Percentiles rank a stretch among this genome's conserved stretches.
Conservation (phyloP, 2,113 vertebrate genomes). For the Takifugu bimaculatus region DNA sequence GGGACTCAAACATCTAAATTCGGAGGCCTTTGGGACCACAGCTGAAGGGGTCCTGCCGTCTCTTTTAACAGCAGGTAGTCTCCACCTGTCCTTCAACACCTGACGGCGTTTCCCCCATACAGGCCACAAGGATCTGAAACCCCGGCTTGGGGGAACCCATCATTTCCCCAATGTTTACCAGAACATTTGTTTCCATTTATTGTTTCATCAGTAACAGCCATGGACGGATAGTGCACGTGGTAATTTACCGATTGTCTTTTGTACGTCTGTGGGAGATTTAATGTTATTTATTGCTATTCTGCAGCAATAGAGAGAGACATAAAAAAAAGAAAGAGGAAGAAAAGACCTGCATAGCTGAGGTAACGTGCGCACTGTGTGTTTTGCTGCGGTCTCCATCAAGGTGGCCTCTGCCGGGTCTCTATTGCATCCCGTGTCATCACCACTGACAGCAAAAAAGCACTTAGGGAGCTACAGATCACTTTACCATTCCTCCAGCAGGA, state of each 20-base stretch:
- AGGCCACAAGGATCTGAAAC: constrained; percentile 43
- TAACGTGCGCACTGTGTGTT: constrained; percentile 14
- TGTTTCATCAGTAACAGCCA: background rate
- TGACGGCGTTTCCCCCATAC: constrained; percentile 57
- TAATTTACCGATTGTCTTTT: background rate
- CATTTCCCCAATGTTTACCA: constrained; percentile 25
- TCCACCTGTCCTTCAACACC: constrained; percentile 46
- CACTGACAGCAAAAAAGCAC: constrained; percentile 68
- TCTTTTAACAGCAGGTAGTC: constrained; percentile 73
- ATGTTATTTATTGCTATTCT: background rate
- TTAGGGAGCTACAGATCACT: constrained; percentile 70
- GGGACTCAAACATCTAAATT: constrained; percentile 66
- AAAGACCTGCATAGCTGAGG: constrained; percentile 8
- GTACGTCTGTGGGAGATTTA: background rate
- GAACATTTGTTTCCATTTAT: constrained; percentile 19
- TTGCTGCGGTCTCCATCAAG: constrained; percentile 43
- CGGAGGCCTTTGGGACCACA: constrained; percentile 38
- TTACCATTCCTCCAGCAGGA: constrained; percentile 68
- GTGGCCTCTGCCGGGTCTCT: constrained; percentile 60
- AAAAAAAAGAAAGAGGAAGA: background rate
- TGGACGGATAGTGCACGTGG: background rate
- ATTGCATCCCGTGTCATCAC: constrained; percentile 69
- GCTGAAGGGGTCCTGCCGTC: constrained; percentile 60
- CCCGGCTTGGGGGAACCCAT: constrained; percentile 60
- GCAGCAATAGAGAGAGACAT: background rate